These are phyloP conservation scores for Drosophila watanabei DNA, from an alignment of 1,140 invertebrate genomes.

Conservation along the genomic window DNA sequence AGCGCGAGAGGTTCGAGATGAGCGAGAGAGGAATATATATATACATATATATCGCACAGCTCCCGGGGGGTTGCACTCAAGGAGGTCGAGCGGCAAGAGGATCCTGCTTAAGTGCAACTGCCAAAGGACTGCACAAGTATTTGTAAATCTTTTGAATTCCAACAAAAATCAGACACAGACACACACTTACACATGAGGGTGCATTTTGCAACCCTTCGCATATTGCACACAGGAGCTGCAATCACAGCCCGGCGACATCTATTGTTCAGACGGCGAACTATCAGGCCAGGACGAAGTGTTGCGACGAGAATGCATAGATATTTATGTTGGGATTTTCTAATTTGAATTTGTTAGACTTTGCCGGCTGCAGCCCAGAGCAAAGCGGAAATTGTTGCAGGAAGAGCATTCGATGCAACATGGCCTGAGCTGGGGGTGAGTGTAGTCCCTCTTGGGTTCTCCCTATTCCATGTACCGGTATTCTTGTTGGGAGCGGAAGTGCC, in stretches of 20 bases:
- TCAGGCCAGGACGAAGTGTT: slow-evolving; percentile 3
- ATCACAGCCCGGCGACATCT: slow-evolving; percentile 79
- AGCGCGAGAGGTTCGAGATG: slow-evolving; percentile 14
- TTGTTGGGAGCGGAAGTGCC: slow-evolving; percentile 63
- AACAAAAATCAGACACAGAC: slow-evolving; percentile 70
- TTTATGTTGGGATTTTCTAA: slow-evolving; percentile 82
- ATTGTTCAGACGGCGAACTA: slow-evolving; percentile 75
- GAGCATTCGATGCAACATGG: slow-evolving; percentile 59
- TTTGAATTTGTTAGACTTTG: slow-evolving; percentile 79
- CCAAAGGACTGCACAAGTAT: slow-evolving; percentile 78
- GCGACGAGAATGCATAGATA: slow-evolving; percentile 67
- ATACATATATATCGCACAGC: slow-evolving; percentile 8
- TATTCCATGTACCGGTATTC: slow-evolving; percentile 21
- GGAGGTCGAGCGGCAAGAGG: slow-evolving; percentile 44
- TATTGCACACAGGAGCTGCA: slow-evolving; percentile 37
- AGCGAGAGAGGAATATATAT: slow-evolving; percentile 20
- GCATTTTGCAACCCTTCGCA: slow-evolving; percentile 78
- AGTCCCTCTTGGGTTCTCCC: slow-evolving; percentile 11
- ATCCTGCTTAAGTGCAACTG: slow-evolving; percentile 75
- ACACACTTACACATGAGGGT: slow-evolving; percentile 47
- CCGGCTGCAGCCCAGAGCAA: slow-evolving; percentile 59
- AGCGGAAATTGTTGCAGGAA: slow-evolving; percentile 83
- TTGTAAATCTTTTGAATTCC: slow-evolving; percentile 84
- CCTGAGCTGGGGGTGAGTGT: slow-evolving; percentile 13
- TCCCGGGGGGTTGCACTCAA: slow-evolving; percentile 67